Evolutionary conservation across 2,888 invertebrate species (phyloP).

Genomic region (Sminthurinus aureus): DNA sequence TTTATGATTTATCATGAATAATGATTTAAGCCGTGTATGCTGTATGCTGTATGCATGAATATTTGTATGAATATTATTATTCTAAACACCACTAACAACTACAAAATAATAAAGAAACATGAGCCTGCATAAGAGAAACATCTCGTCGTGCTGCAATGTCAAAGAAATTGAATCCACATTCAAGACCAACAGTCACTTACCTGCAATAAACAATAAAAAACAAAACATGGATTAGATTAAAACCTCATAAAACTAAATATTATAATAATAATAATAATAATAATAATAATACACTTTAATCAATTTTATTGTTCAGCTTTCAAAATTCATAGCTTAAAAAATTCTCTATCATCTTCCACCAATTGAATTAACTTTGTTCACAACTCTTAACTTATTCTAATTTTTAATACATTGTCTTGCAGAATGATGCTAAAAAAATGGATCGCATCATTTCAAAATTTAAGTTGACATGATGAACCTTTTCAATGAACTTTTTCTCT

Average conservation of each 20-base stretch:
- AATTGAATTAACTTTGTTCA: neutral
- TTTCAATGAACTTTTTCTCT: constrained; percentile 3
- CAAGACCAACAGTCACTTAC: constrained; percentile 32
- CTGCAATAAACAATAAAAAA: constrained; percentile 42
- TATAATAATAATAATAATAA: no score
- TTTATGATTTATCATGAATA: no score
- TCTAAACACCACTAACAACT: no score
- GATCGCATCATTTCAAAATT: no score
- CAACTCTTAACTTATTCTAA: neutral
- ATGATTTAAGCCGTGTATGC: no score
- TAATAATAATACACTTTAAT: no score
- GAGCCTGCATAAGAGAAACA: no score
- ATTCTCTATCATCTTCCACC: neutral
- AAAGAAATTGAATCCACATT: constrained; percentile 28
- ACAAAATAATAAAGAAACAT: no score
- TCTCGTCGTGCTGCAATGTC: constrained; percentile 20
- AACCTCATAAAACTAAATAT: constrained; percentile 9
- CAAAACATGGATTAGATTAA: constrained; percentile 38
- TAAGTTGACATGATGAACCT: no score
- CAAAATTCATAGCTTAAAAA: neutral
- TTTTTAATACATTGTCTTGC: neutral
- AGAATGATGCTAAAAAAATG: neutral
- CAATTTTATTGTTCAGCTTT: no score
- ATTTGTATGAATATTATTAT: no score
- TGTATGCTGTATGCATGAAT: no score